Conservation (phyloP, 2,888 invertebrate genomes). For the Halocaridina rubra region DNA sequence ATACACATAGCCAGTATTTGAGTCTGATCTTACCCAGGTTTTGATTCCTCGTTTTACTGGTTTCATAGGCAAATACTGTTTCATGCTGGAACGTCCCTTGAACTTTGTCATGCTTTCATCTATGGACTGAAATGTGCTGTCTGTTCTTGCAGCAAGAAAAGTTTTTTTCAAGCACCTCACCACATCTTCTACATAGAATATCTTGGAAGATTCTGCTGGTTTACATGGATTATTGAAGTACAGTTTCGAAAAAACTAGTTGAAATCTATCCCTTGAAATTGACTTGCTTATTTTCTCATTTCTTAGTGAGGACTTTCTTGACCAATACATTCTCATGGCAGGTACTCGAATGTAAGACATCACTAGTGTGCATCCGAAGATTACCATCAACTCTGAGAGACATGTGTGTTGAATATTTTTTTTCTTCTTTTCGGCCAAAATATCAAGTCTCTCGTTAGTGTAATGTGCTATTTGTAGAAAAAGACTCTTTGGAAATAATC, state of each 20-base stretch:
- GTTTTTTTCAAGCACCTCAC: neutral
- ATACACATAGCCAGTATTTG: neutral
- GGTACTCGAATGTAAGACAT: neutral
- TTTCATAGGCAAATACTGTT: slow-evolving; percentile 3
- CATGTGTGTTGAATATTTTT: neutral
- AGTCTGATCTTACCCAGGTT: slow-evolving; percentile 4
- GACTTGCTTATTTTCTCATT: neutral
- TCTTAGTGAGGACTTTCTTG: neutral
- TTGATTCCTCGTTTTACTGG: slow-evolving; percentile 1
- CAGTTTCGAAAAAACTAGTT: neutral
- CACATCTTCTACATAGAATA: neutral
- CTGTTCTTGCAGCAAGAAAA: slow-evolving; percentile 3
- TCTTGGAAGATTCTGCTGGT: neutral
- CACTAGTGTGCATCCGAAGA: neutral
- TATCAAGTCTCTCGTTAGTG: neutral
- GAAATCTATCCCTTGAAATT: neutral
- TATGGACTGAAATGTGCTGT: neutral
- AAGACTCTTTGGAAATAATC: neutral
- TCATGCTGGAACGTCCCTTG: slow-evolving; percentile 16
- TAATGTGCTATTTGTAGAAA: neutral
- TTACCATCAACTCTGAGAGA: neutral
- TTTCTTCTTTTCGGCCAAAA: neutral
- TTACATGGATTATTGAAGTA: neutral
- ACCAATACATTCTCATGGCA: neutral
- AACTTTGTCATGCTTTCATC: neutral